Evolutionary conservation across 2,888 invertebrate genomes (phyloP), one percentile per base, ranked within the genome.

Genomic region (Zeuzera pyrina): DNA sequence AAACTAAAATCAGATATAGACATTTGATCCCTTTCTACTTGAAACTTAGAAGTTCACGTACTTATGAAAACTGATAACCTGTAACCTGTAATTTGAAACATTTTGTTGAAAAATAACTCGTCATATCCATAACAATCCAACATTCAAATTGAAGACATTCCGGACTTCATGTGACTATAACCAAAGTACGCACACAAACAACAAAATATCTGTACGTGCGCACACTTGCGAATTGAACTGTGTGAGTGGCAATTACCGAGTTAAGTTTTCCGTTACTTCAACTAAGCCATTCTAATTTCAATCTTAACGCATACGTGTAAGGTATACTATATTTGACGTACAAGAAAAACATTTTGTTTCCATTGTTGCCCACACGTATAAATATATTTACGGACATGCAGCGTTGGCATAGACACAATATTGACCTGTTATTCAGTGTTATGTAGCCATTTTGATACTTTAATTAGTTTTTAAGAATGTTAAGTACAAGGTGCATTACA

Each of bases 371-470:
- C 25, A 25, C 25, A 25, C 7, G 12, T 25, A 25, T 25, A 25
- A 11, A 25, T 3, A 13, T 40, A 42, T 42, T 45, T 46, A 45
- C 43, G 44, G 42, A 43, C 45, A 41, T 52, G 49, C 49, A 50
- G 39, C 46, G 53, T 47, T 51, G 50, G 49, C 49, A 52, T 50
- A 52, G 51, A 54, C 50, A 55, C 53, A 54, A 54, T 54, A 56
- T 57, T 55, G 59, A 54, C 55, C 52, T 54, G 52, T 42, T 31
- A 38, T 48, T 23, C 37, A 39, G 27, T 13, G 10, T 14, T 47
- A 41, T 39, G 22, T 2, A 3, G n/a, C 3, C 1, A 26, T 38
- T 30, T 55, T 55, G 47, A 54, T 53, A 49, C 43, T 53, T 25
- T n/a, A 22, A 22, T 22, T 22, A n/a, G 11, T 22, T 22, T 22